Conservation (phyloP, 1,140 invertebrate species). For the Bombus ignitus region DNA sequence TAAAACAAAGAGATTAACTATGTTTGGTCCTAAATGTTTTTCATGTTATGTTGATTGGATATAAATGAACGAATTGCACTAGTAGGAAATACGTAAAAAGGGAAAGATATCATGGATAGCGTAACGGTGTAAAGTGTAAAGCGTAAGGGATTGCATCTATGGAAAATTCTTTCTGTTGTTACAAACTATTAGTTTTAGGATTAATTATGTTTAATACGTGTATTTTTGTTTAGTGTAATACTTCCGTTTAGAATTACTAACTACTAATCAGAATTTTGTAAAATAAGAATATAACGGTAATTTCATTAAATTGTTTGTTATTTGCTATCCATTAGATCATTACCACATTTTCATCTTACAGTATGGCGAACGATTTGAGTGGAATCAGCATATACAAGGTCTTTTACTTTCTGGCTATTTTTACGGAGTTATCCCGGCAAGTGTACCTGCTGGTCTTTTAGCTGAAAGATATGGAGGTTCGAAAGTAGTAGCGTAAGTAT, state of each 20-base stretch:
- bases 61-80: too few species aligned
- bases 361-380: constrained; percentile 84
- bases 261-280: too few species aligned
- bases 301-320: not conserved
- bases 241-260: not conserved
- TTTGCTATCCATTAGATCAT: not conserved
- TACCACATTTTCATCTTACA: constrained; percentile 55
- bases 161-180: too few species aligned
- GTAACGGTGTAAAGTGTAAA: too few species aligned
- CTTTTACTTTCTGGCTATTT: constrained; percentile 87
- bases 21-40: too few species aligned
- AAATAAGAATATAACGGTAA: not conserved
- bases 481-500: constrained; percentile 85
- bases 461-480: constrained; percentile 90
- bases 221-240: not conserved
- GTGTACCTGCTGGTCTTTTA: constrained; percentile 87
- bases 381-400: constrained; percentile 85
- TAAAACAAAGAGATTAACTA: too few species aligned
- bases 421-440: constrained; percentile 84
- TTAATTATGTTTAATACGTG: not conserved
- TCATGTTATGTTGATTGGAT: too few species aligned
- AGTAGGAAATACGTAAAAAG: too few species aligned
- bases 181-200: too few species aligned
- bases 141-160: too few species aligned
- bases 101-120: too few species aligned